Evolutionary conservation across 2,113 vertebrate genomes (phyloP).

Genomic region (Amphiprion percula): DNA sequence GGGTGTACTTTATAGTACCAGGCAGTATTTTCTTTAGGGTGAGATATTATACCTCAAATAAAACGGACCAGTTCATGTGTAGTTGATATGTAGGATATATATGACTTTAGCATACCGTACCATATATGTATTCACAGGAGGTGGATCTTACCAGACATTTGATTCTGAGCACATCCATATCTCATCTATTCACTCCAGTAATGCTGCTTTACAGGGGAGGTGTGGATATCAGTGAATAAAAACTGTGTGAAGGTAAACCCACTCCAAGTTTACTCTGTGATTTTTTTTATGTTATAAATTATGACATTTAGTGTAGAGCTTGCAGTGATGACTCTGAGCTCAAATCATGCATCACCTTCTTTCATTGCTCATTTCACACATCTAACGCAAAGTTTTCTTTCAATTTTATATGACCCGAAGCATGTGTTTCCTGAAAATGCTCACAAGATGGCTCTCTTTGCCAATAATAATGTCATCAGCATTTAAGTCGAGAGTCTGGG

Average conservation of each 20-base stretch:
- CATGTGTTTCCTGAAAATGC: not conserved
- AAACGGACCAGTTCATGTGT: too few relatives aligned
- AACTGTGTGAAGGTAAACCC: not conserved
- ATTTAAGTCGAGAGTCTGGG: not conserved
- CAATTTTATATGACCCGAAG: not conserved
- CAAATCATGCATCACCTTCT: too few relatives aligned
- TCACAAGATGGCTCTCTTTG: slow-evolving; percentile 26
- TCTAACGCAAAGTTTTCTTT: not conserved
- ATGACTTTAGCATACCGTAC: too few relatives aligned
- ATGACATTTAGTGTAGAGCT: not conserved
- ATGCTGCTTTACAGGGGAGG: not conserved
- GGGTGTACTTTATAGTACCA: not conserved
- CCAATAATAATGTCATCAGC: not conserved
- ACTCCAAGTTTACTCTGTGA: not conserved
- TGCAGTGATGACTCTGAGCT: not conserved
- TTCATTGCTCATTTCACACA: not conserved
- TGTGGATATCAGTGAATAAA: not conserved
- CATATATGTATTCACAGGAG: too few relatives aligned
- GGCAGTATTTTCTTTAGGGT: too few relatives aligned
- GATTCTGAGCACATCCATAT: not conserved
- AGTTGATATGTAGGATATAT: too few relatives aligned
- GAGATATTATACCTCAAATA: too few relatives aligned
- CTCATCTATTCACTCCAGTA: not conserved
- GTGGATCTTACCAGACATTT: too few relatives aligned
- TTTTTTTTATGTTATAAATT: not conserved